Percentiles rank a stretch among this genome's conserved stretches.
Evolutionary conservation across 2,113 vertebrate genomes (phyloP).

Genomic region (Mus pahari): DNA sequence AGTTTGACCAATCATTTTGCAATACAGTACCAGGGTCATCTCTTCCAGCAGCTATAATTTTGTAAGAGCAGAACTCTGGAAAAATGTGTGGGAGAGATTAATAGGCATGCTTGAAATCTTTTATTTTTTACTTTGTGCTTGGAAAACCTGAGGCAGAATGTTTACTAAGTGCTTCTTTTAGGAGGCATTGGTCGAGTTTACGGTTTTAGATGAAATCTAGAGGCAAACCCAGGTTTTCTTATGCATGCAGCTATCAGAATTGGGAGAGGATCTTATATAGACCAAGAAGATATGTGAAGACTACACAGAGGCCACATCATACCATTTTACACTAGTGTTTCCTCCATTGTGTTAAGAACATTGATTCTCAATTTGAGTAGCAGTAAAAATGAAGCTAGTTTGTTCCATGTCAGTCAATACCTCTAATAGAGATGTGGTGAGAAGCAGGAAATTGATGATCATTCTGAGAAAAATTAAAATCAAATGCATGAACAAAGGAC

Average conservation of each 20-base stretch:
- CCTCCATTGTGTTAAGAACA: not conserved
- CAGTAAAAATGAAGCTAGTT: constrained; percentile 16
- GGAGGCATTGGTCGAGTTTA: constrained; percentile 6
- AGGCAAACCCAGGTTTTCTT: constrained; percentile 60
- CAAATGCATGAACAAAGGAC: not conserved
- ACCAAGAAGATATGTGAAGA: not conserved
- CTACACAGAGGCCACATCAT: not conserved
- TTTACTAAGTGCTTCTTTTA: constrained; percentile 69
- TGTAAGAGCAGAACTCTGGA: constrained; percentile 76
- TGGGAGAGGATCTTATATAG: not conserved
- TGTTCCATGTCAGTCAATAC: not conserved
- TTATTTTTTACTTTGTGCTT: constrained; percentile 63
- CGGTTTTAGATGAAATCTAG: constrained; percentile 50
- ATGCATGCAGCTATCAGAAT: not conserved
- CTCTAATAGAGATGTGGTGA: not conserved
- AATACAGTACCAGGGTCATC: constrained; percentile 60
- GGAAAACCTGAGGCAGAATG: constrained; percentile 50
- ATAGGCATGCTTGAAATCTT: constrained; percentile 76
- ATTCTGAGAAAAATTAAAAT: not conserved
- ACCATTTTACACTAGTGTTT: not conserved
- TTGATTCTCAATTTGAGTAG: constrained; percentile 35
- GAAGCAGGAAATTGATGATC: not conserved
- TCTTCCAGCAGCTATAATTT: constrained; percentile 72
- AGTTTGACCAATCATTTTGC: constrained; percentile 75
- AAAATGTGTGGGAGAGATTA: constrained; percentile 82